Evolutionary conservation across 2,888 invertebrate genomes (phyloP), one percentile per base, ranked within the genome.

Genomic region (Cybosia mesomella): DNA sequence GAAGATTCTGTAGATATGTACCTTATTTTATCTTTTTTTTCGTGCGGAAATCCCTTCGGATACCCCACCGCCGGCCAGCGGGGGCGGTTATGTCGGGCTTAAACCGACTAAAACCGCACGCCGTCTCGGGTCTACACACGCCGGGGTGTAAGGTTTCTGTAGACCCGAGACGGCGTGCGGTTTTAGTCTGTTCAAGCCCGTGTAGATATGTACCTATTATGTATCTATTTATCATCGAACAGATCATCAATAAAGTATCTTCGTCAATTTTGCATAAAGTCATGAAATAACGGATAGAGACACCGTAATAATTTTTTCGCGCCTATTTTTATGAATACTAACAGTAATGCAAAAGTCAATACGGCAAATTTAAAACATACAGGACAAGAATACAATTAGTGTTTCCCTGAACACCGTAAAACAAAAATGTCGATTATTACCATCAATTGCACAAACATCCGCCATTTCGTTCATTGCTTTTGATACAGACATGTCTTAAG

Each of bases 211-310:
- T 58, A 28, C 32, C n/a, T 34, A n/a, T 28, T 28, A 57, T 49
- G 49, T 49, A 49, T n/a, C n/a, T n/a, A n/a, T 49, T 49, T 49
- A 49, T 49, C 49, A 49, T 9, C n/a, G 9, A 49, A 49, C n/a
- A 49, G 49, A 49, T n/a, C 49, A 49, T 49, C 49, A n/a, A 49
- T 49, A 49, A n/a, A 49, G 9, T n/a, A 8, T 0, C 2, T 9
- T 49, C 49, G n/a, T 49, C 49, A n/a, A 49, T 49, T 49, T n/a
- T 49, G n/a, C 49, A 49, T 49, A 49, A 36, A 43, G 49, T 49
- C n/a, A 49, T n/a, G 49, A 49, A 49, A 49, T 49, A 49, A 49
- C 18, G 49, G 49, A 49, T 49, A 18, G 39, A 39, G 18, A 18
- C 43, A 43, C 18, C 5, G 18, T 18, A 18, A 18, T 43, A 43